A percentile compares a stretch with the other conserved stretches of the same genome.
Conservation (phyloP, 35 echinoderm and acorn worm species). For the Diadema setosum region DNA sequence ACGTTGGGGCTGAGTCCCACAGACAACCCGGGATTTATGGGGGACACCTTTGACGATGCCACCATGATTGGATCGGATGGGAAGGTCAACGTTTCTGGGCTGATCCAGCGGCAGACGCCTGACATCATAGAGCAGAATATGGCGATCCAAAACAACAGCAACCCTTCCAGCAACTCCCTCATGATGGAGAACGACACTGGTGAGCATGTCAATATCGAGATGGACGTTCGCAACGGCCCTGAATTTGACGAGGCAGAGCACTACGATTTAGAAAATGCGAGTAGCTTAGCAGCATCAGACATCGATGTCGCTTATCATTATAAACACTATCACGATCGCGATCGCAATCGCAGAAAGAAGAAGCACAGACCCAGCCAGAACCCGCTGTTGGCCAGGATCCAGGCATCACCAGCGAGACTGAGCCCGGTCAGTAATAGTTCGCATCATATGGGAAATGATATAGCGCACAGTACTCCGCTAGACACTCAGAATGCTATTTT, state of each 20-base stretch:
- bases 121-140: conserved; percentile 91
- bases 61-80: conserved; percentile 74
- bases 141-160: conserved; percentile 27
- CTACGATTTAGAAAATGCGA: conserved; percentile 97
- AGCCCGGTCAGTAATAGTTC: conserved; percentile 54
- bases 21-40: conserved; percentile 57
- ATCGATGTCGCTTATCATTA: conserved; percentile 97
- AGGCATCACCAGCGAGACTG: conserved; percentile 41
- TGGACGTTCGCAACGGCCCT: background rate
- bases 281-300: conserved; percentile 97
- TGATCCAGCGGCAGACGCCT: conserved; percentile 50
- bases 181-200: conserved; percentile 47
- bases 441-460: conserved; percentile 38
- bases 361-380: conserved; percentile 74
- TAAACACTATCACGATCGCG: conserved; percentile 84
- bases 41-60: conserved; percentile 79
- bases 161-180: conserved; percentile 35
- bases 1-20: background rate
- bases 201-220: conserved; percentile 36
- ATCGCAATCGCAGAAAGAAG: conserved; percentile 52
- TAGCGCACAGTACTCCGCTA: conserved; percentile 20
- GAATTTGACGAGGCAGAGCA: conserved; percentile 59
- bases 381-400: conserved; percentile 67
- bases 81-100: background rate
- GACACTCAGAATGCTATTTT: background rate